phyloP scores from a whole-genome alignment of 2,797 vertebrate species.

The Manis pentadactyla region DNA sequence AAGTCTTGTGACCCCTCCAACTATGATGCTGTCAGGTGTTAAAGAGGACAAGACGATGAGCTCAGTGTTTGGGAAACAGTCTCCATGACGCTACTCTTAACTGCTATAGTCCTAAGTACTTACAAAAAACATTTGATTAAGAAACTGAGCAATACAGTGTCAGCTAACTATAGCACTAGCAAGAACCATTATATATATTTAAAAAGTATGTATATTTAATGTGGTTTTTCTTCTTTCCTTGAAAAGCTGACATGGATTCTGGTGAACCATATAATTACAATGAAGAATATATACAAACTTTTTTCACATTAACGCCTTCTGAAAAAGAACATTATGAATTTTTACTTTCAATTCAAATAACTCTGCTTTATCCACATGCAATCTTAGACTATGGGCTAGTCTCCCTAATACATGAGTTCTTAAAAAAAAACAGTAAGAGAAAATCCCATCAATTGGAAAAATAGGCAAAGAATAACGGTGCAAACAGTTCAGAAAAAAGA shows the following conservation, averaged over 20 bases:
- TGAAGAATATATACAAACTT: not conserved
- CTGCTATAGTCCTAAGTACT: not conserved
- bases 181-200: too few relatives aligned
- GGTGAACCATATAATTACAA: not conserved
- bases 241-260: not conserved
- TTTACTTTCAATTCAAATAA: not conserved
- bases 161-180: not conserved
- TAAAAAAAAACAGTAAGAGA: not conserved
- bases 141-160: not conserved
- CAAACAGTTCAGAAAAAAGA: not conserved
- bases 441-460: not conserved
- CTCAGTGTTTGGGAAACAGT: not conserved
- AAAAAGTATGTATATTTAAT: not conserved
- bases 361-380: not conserved
- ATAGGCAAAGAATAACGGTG: not conserved
- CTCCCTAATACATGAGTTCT: not conserved
- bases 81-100: not conserved
- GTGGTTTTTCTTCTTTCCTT: not conserved
- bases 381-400: not conserved
- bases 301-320: not conserved
- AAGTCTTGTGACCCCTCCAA: not conserved
- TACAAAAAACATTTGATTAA: not conserved
- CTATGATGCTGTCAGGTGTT: not conserved
- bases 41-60: not conserved
- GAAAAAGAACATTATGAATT: not conserved